phyloP scores from a whole-genome alignment of 2,797 vertebrate genomes.

The Adrianichthys oophorus region DNA sequence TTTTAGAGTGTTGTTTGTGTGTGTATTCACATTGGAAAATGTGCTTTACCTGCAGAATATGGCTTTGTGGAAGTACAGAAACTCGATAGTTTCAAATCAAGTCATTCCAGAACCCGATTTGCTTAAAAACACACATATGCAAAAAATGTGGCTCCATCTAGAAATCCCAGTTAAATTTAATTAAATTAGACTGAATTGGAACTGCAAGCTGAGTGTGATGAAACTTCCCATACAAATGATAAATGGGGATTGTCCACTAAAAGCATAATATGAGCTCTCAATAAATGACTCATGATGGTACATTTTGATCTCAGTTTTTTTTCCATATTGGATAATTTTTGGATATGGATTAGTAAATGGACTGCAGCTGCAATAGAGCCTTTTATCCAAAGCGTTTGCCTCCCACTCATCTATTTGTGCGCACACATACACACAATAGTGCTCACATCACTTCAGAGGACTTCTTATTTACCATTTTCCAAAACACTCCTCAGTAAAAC shows the following conservation, averaged over 20 bases:
- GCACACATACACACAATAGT: background rate
- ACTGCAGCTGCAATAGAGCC: constrained; percentile 11
- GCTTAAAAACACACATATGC: no score
- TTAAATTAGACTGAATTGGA: no score
- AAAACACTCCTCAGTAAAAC: background rate
- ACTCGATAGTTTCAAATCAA: no score
- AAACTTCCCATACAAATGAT: constrained; percentile 12
- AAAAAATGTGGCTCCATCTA: no score
- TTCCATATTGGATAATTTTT: constrained; percentile 19
- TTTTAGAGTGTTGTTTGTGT: no score
- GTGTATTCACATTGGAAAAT: no score
- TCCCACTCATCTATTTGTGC: constrained; percentile 19
- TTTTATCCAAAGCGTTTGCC: constrained; percentile 24
- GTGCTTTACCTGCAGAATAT: no score
- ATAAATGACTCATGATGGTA: constrained; percentile 2
- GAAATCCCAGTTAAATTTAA: no score
- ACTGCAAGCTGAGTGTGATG: constrained; percentile 1
- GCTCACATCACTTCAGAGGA: background rate
- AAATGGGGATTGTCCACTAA: background rate
- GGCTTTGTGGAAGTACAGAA: no score
- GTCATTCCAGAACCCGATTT: no score
- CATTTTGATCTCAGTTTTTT: constrained; percentile 11
- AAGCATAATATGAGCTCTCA: constrained; percentile 8
- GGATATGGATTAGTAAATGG: constrained; percentile 27
- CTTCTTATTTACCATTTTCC: constrained; percentile 10